phyloP scores from a whole-genome alignment of 1,140 invertebrate genomes.

The Papilio glaucus region DNA sequence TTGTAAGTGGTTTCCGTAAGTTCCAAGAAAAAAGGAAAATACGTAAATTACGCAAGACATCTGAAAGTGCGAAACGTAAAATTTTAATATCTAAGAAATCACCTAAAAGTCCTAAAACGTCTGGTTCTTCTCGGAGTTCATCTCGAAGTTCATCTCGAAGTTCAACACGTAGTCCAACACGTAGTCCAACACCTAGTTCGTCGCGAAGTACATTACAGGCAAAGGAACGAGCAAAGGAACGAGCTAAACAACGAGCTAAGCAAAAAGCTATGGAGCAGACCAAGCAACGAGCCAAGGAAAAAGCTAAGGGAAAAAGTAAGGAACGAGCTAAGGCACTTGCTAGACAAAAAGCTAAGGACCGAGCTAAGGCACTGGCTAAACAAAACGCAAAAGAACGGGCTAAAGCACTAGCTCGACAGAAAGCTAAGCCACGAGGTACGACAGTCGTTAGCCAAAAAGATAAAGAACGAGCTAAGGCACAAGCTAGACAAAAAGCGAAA shows the following conservation, averaged over 20 bases:
- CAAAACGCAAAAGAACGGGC: background rate
- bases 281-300: background rate
- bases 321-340: background rate
- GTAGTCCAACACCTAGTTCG: conserved; percentile 1
- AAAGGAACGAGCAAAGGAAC: background rate
- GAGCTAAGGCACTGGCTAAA: background rate
- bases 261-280: background rate
- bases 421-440: background rate
- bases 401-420: conserved; percentile 4
- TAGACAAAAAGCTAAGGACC: background rate
- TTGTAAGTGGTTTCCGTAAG: background rate
- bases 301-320: background rate
- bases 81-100: background rate
- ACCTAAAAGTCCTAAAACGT: background rate
- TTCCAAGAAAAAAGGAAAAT: conserved; percentile 18
- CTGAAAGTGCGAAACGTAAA: background rate
- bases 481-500: background rate
- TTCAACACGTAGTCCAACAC: no score
- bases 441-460: background rate
- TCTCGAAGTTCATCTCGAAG: background rate
- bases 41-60: conserved; percentile 5
- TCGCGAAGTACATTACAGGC: background rate
- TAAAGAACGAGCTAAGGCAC: conserved; percentile 1
- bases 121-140: background rate
- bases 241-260: background rate